Percentiles rank a stretch among this genome's conserved stretches.
Conservation (phyloP, 2,797 vertebrate genomes). For the Podarcis siculus region DNA sequence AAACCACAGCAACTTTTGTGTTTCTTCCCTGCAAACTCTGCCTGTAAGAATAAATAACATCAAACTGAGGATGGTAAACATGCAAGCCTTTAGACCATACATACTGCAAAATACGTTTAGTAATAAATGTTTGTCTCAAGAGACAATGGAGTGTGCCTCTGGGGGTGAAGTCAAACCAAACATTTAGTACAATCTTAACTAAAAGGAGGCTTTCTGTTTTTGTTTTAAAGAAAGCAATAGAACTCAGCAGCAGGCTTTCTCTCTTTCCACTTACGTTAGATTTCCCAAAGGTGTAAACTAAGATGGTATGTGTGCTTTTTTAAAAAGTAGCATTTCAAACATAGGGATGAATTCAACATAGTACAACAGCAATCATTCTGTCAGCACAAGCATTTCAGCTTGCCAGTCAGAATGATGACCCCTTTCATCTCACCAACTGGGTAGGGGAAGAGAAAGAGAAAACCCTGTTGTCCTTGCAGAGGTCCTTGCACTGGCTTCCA, state of each 20-base stretch:
- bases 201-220: neutral
- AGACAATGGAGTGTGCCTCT: too few relatives aligned
- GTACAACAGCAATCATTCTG: too few relatives aligned
- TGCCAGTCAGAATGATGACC: too few relatives aligned
- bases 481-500: too few relatives aligned
- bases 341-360: too few relatives aligned
- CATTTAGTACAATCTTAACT: neutral
- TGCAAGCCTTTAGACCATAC: neutral
- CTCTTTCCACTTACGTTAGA: neutral
- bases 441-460: too few relatives aligned
- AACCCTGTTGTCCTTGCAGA: too few relatives aligned
- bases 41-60: constrained; percentile 73
- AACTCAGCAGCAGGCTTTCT: neutral
- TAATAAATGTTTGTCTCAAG: too few relatives aligned
- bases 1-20: constrained; percentile 96
- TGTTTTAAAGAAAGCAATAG: neutral
- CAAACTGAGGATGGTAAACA: constrained; percentile 16
- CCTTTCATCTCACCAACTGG: too few relatives aligned
- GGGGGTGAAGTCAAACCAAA: too few relatives aligned
- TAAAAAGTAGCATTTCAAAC: neutral
- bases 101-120: neutral
- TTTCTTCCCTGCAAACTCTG: constrained; percentile 97
- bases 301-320: neutral
- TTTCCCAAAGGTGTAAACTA: neutral
- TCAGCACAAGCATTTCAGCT: too few relatives aligned